These are phyloP conservation scores for Phoxinus dragarum DNA, from an alignment of 2,797 vertebrate genomes.

Conservation along the genomic window DNA sequence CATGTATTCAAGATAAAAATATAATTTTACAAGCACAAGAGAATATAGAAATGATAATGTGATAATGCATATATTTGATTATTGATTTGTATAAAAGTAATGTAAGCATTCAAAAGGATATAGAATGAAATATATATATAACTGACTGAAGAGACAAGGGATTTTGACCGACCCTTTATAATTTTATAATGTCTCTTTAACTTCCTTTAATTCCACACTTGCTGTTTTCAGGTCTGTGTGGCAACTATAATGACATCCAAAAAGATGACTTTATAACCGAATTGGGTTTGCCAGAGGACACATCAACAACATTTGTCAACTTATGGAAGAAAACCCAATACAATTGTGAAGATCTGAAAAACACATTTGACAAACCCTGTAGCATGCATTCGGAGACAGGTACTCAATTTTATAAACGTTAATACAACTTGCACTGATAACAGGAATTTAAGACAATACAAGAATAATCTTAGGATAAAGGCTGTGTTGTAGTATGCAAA, in stretches of 20 bases:
- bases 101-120: too few species aligned
- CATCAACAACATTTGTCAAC: slow-evolving; percentile 80
- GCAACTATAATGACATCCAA: slow-evolving; percentile 82
- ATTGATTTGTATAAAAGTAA: too few species aligned
- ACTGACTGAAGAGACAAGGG: too few species aligned
- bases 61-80: too few species aligned
- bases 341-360: slow-evolving; percentile 77
- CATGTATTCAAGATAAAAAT: too few species aligned
- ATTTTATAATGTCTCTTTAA: too few species aligned
- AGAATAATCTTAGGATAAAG: too few species aligned
- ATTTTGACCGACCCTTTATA: too few species aligned
- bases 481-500: background rate
- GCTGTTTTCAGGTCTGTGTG: slow-evolving; percentile 55
- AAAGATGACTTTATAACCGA: slow-evolving; percentile 82
- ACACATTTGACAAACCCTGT: slow-evolving; percentile 78
- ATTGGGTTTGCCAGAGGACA: slow-evolving; percentile 81
- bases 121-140: too few species aligned
- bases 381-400: slow-evolving; percentile 77
- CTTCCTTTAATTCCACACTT: background rate
- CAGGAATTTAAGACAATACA: background rate
- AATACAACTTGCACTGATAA: slow-evolving; percentile 63
- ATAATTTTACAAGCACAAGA: too few species aligned
- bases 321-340: slow-evolving; percentile 69
- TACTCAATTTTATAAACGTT: slow-evolving; percentile 59
- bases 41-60: too few species aligned